Evolutionary conservation across 2,797 vertebrate genomes (phyloP), one percentile per base, ranked within the genome.

Genomic region (Brachyrhaphis roseni): DNA sequence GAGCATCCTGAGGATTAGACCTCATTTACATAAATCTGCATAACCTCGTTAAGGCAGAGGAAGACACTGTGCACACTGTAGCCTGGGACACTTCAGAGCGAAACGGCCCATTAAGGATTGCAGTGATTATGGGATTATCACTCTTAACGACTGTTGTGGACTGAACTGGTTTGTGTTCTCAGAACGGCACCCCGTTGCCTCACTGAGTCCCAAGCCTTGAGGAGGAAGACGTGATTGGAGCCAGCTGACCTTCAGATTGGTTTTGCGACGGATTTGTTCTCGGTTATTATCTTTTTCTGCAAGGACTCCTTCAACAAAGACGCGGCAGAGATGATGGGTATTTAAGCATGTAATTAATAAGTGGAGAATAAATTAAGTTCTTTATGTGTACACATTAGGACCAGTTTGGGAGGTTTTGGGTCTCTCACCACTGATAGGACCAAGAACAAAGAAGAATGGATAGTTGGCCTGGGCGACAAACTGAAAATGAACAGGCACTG

Each of bases 11-110:
- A 62, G 89, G 91, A 93, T 93, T 93, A 93, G 86, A 76, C 73
- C 80, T 83, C 1, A 87, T 94, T 92, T 92, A 86, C 92, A 94
- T 95, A 93, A 87, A 94, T 94, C 90, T 93, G 86, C 88, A 93
- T 94, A 92, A 93, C 89, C 89, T 91, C 77, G 78, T 93, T 93
- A 93, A 88, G 70, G 80, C 75, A 73, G 72, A 72, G 51, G 64
- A 73, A 88, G 82, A 84, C 39, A 68, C 80, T 79, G 82, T 86
- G 78, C 86, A 92, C 84, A 86, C 78, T 84, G 89, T 88, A 87
- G 88, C 78, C 84, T 66, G 78, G 79, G 84, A 91, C 88, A 92
- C 88, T 89, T 80, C 80, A 74, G 85, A 93, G 93, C 75, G 79
- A 89, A 92, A 84, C 88, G 89, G 84, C 79, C 89, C 86, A 93